Base-by-base conservation (phyloP, 2,888 invertebrate genomes). In the Suillia variegata region DNA sequence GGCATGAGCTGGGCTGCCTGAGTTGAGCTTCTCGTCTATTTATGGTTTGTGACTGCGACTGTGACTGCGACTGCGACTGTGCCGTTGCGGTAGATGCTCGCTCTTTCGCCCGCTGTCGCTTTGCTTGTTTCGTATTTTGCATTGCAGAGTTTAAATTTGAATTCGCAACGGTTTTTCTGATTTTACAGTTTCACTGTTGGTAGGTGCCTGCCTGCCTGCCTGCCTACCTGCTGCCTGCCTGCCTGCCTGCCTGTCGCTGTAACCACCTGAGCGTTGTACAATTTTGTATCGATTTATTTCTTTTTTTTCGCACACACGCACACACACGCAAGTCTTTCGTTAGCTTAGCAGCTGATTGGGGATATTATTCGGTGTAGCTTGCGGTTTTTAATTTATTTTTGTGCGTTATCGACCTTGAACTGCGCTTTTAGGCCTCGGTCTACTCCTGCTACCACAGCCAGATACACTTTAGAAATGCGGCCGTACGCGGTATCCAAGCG, bases 1-100 rank as follows among this genome's bases (percentile, higher is more conserved):
- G 47, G 47, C 20, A 47, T 21, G 47, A 20, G n/a, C 6, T 64
- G 65, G 54, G 63, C 61, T 56, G 10, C 5, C 10, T 21, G n/a
- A 47, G 56, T 56, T 56, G 20, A 8, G 5, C 10, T 17, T 15
- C 12, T 34, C 3, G 13, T 63, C 59, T 59, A 50, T 59, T 55
- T 42, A 4, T 42, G 20, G 48, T 22, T 20, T 50, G 8, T 24
- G 31, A 3, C 24, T 22, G 13, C 24, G 24, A 24, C 22, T 48
- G 15, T 48, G 20, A 12, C 12, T 20, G 48, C 4, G 18, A 12
- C 20, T 24, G 3, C 6, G 24, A 15, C 31, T 21, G 22, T 50
- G 20, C 18, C 20, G n/a, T n/a, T n/a, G n/a, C n/a, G 17, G 10
- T 48, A 12, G 48, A 8, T 48, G 45, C 18, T n/a, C 26, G 26